Evolutionary conservation across 2,888 invertebrate genomes (phyloP), one percentile per base, ranked within the genome.

Genomic region (Ypsolopha sequella): DNA sequence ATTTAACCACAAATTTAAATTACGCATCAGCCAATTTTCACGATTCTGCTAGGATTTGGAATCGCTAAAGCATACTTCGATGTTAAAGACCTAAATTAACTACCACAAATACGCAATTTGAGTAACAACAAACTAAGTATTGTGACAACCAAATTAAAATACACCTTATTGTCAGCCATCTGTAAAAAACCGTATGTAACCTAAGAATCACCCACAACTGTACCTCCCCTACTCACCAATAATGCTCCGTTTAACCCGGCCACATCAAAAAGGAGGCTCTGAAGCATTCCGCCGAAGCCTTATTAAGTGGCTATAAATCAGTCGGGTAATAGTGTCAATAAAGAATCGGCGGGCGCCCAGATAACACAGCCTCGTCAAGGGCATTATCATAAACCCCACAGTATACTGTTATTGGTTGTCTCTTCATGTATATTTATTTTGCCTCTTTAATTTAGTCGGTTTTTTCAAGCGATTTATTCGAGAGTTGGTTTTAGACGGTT

Each of bases 341-440:
- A 81, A 81, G 72, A 76, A 76, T 76, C 76, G 71, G 72, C 47
- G 24, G 35, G 47, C 73, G 70, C 66, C 53, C 64, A 74, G 78
- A 76, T 78, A 75, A 78, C 74, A 67, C 64, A 62, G 70, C 70
- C 14, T 14, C 47, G 35, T 47, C 36, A 76, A 78, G 76, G 79
- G 70, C 76, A 74, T 74, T 74, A 70, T 68, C 79, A 79, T 84
- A 81, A 81, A 82, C 79, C 66, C 73, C 63, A 62, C 68, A 74
- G 75, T 79, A 79, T 81, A 80, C 67, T 79, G 82, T 81, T 81
- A 82, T 80, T 80, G 78, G 13, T 50, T 47, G 80, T 71, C 69
- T 71, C 66, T 73, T 73, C 73, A 74, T 77, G 76, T 77, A 76
- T 54, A 35, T 73, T 68, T 61, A 76, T 74, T 75, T 72, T 68